phyloP scores from a whole-genome alignment of 2,797 vertebrate species.

The Aldrovandia affinis region DNA sequence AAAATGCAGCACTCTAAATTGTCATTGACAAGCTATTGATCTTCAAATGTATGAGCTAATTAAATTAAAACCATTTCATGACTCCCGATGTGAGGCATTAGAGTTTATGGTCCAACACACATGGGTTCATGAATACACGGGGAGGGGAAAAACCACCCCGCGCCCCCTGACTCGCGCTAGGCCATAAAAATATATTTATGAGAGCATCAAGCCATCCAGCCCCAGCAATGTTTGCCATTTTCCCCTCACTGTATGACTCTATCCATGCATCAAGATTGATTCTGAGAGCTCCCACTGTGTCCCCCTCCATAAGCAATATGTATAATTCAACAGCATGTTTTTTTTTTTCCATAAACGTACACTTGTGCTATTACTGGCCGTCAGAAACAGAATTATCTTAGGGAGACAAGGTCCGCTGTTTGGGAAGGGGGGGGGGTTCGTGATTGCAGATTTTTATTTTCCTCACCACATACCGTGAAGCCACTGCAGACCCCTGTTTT shows the following conservation, averaged over 20 bases:
- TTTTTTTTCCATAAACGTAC: constrained; percentile 66
- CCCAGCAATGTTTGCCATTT: constrained; percentile 77
- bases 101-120: constrained; percentile 56
- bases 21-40: constrained; percentile 66
- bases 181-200: constrained; percentile 81
- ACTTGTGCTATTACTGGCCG: constrained; percentile 66
- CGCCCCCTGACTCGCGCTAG: constrained; percentile 60
- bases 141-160: constrained; percentile 59
- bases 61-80: constrained; percentile 73
- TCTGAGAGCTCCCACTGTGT: constrained; percentile 72
- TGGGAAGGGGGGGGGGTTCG: constrained; percentile 39
- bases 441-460: constrained; percentile 57
- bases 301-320: constrained; percentile 74
- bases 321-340: constrained; percentile 69
- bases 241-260: constrained; percentile 72
- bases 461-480: constrained; percentile 25
- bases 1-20: constrained; percentile 45
- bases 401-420: constrained; percentile 55
- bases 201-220: constrained; percentile 74
- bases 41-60: constrained; percentile 66
- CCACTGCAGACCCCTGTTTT: constrained; percentile 33
- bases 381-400: constrained; percentile 57
- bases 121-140: constrained; percentile 63
- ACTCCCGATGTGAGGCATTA: constrained; percentile 59
- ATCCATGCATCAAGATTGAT: constrained; percentile 76